These are phyloP conservation scores for Halcyon smyrnensis DNA, from an alignment of 2,797 vertebrate genomes.

Conservation along the genomic window DNA sequence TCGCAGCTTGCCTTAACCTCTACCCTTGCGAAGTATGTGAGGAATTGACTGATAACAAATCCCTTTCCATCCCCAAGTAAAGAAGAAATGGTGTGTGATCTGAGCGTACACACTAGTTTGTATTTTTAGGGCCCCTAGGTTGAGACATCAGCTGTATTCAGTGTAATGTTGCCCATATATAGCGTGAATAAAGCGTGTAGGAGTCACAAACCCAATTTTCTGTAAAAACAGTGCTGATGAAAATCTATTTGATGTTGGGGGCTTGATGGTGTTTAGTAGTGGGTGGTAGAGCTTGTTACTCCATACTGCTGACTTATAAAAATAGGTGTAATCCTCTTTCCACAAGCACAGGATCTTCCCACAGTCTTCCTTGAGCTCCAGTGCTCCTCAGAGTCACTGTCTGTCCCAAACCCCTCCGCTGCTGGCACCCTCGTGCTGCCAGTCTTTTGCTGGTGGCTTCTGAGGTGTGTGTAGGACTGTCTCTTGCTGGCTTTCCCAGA, in stretches of 20 bases:
- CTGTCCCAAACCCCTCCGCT: fast-evolving
- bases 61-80: conserved; percentile 45
- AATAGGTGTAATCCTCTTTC: neutral
- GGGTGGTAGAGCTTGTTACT: neutral
- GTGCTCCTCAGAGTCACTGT: neutral
- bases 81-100: neutral
- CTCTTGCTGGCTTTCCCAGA: neutral
- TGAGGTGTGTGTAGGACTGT: neutral
- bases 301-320: fast-evolving
- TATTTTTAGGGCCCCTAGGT: neutral
- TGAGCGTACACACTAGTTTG: fast-evolving
- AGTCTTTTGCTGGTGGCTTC: neutral
- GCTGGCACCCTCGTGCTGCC: fast-evolving
- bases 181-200: fast-evolving
- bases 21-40: conserved; percentile 18
- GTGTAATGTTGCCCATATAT: neutral
- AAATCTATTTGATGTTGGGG: too few relatives aligned
- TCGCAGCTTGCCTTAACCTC: conserved; percentile 39
- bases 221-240: neutral
- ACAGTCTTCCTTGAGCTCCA: neutral
- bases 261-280: fast-evolving
- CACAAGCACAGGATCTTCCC: fast-evolving
- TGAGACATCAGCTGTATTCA: neutral
- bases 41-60: conserved; percentile 64
- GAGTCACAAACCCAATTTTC: neutral